These are phyloP conservation scores for Conopomorpha cramerella DNA, from an alignment of 1,140 invertebrate species.

Conservation along the genomic window DNA sequence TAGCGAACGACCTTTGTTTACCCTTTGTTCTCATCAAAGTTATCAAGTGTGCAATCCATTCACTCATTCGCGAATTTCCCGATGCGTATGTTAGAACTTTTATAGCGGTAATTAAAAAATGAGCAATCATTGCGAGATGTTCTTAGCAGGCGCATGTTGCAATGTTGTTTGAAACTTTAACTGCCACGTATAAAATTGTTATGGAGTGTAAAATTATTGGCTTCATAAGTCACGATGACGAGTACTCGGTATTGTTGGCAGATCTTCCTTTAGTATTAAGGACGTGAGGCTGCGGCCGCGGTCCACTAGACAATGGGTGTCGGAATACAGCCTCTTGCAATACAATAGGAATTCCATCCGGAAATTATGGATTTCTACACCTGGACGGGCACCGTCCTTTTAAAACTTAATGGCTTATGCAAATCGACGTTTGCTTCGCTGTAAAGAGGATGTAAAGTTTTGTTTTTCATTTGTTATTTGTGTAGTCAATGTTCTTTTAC, in stretches of 20 bases:
- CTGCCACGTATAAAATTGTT: neutral
- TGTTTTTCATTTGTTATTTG: too few relatives aligned
- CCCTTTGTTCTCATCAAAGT: too few relatives aligned
- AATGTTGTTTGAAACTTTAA: too few relatives aligned
- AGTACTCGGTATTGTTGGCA: neutral
- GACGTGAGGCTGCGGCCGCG: slow-evolving; percentile 8
- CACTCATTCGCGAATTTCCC: too few relatives aligned
- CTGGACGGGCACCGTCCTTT: slow-evolving; percentile 2
- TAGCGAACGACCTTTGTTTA: too few relatives aligned
- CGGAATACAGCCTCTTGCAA: slow-evolving; percentile 12
- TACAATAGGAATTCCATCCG: slow-evolving; percentile 26
- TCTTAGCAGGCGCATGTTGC: neutral
- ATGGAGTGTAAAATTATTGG: neutral
- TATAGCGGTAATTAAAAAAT: neutral
- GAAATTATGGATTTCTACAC: slow-evolving; percentile 32
- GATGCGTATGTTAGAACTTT: neutral
- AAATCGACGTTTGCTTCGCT: neutral
- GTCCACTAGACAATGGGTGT: slow-evolving; percentile 18
- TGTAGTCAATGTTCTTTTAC: too few relatives aligned
- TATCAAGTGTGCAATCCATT: too few relatives aligned
- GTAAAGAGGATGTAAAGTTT: neutral
- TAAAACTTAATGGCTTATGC: neutral
- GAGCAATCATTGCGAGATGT: neutral
- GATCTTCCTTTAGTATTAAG: slow-evolving; percentile 2
- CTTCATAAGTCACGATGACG: slow-evolving; percentile 3